These are phyloP conservation scores for Idaea aversata DNA, from an alignment of 2,888 invertebrate genomes.

Conservation along the genomic window DNA sequence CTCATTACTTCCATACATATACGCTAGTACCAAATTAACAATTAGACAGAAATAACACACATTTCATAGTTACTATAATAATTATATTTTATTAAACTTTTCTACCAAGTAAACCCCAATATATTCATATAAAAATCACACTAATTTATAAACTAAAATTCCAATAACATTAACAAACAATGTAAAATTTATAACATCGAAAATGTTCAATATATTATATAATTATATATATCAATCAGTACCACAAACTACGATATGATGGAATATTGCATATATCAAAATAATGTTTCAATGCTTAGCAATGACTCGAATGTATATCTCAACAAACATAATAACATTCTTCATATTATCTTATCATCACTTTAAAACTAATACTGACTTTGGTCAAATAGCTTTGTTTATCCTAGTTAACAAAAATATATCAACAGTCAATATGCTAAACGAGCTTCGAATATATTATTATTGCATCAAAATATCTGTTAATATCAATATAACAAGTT, in stretches of 20 bases:
- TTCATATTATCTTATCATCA: conserved; percentile 53
- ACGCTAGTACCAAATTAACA: no score
- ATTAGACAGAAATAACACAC: conserved; percentile 39
- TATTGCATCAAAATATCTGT: conserved; percentile 74
- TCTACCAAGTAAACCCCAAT: conserved; percentile 80
- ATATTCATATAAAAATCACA: conserved; percentile 81
- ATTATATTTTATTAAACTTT: conserved; percentile 77
- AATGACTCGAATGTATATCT: conserved; percentile 61
- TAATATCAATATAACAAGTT: conserved; percentile 64
- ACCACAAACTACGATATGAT: conserved; percentile 67
- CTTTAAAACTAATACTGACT: conserved; percentile 79
- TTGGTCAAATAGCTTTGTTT: conserved; percentile 80
- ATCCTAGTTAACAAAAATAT: conserved; percentile 75
- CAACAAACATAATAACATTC: conserved; percentile 64
- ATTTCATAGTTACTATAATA: conserved; percentile 52
- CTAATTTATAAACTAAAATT: conserved; percentile 69
- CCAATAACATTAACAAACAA: conserved; percentile 80
- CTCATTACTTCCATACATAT: no score
- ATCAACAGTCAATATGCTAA: conserved; percentile 78
- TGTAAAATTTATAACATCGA: conserved; percentile 63
- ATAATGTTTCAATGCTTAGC: conserved; percentile 56
- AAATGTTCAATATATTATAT: conserved; percentile 36
- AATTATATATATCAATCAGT: conserved; percentile 50
- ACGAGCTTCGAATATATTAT: conserved; percentile 68
- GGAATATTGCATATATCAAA: conserved; percentile 67